Percentiles rank a stretch among this genome's conserved stretches.
phyloP scores from a whole-genome alignment of 2,113 vertebrate genomes.

The Balaeniceps rex region DNA sequence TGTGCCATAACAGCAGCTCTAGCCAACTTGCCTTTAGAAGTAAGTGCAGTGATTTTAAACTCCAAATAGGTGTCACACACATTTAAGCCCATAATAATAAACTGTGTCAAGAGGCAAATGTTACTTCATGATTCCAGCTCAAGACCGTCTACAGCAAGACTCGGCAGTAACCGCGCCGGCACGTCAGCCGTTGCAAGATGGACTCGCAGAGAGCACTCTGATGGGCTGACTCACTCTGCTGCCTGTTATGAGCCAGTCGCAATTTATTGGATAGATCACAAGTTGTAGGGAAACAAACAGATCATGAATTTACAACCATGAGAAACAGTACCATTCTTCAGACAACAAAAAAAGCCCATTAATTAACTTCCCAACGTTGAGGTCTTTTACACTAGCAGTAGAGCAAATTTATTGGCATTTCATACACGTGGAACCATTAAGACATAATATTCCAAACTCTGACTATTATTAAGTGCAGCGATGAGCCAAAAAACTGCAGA shows the following conservation, averaged over 20 bases:
- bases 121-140: background rate
- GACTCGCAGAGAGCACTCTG: background rate
- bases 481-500: background rate
- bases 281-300: background rate
- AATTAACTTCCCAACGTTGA: background rate
- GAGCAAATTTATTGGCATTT: background rate
- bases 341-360: background rate
- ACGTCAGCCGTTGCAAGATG: background rate
- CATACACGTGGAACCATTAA: background rate
- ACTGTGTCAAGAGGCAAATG: background rate
- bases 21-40: background rate
- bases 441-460: background rate
- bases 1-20: rapidly evolving
- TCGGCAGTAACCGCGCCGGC: rapidly evolving
- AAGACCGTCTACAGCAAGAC: background rate
- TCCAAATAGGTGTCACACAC: background rate
- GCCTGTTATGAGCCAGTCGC: background rate
- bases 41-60: background rate
- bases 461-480: background rate
- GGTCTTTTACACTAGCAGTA: background rate
- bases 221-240: background rate
- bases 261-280: background rate
- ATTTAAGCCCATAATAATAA: background rate
- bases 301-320: background rate
- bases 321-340: background rate